These are phyloP conservation scores for Cherax destructor DNA, from an alignment of 1,140 invertebrate genomes.

Conservation along the genomic window DNA sequence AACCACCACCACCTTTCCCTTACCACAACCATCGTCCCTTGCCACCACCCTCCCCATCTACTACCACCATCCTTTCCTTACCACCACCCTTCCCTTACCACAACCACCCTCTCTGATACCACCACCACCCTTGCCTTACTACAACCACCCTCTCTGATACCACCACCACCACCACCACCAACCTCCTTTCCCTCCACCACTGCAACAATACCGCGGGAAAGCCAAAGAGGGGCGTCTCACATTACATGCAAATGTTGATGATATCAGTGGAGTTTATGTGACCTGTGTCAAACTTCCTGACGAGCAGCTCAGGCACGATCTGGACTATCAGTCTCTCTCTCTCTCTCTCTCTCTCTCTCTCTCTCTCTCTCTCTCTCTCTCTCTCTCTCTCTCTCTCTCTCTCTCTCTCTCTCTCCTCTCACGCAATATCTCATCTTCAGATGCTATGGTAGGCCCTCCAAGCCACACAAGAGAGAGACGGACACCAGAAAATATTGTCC, in stretches of 20 bases:
- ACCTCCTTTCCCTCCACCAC: neutral
- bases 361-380: too few relatives aligned
- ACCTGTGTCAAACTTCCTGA: constrained; percentile 14
- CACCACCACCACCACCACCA: neutral
- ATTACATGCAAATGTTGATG: constrained; percentile 35
- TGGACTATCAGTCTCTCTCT: neutral
- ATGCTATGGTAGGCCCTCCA: too few relatives aligned
- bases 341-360: neutral
- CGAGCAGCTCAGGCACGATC: neutral
- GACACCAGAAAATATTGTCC: too few relatives aligned
- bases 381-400: too few relatives aligned
- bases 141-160: too few relatives aligned
- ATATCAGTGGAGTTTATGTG: constrained; percentile 23
- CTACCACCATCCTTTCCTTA: neutral
- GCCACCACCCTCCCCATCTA: neutral
- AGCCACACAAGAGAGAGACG: too few relatives aligned
- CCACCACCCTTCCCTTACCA: neutral
- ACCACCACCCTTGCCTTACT: neutral
- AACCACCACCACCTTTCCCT: neutral
- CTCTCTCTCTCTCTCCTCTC: too few relatives aligned
- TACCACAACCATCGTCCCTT: neutral
- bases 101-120: too few relatives aligned
- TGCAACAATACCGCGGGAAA: neutral
- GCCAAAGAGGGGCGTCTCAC: neutral
- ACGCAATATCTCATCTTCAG: too few relatives aligned